Base-by-base conservation (phyloP, 1,140 invertebrate genomes). In the Zophobas morio region DNA sequence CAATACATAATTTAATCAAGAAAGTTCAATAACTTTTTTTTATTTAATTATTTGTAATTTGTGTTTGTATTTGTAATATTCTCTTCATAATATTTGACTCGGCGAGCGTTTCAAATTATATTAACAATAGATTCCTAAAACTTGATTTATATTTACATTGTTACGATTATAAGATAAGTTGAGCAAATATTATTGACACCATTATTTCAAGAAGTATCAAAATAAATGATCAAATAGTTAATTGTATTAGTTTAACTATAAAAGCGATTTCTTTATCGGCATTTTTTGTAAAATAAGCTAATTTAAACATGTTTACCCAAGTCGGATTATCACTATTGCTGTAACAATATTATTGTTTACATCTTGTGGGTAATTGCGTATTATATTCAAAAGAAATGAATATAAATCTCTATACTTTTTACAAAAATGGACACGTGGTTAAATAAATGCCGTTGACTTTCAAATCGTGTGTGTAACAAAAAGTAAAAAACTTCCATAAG, bases 21-120 rank as follows among this genome's bases (percentile, higher is more conserved):
- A 8, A 63, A 42, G 60, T 66, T 66, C 60, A 66, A 66, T 66
- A 66, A 66, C 60, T 66, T 57, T 66, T 66, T 66, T 66, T 66
- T 66, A 66, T 32, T 66, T 66, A 66, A 42, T 66, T 66, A 63
- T 63, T 63, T 63, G 57, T 63, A 37, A 63, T 63, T 63, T 2
- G 2, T 63, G 35, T 66, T 66, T 42, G 60, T 66, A 40, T 42
- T 42, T 37, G 56, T 60, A 35, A 51, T 20, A 20, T 20, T 51
- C 49, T 51, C 49, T 4, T 6, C 20, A 39, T 66, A 42, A 46
- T 66, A 66, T 39, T 42, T 39, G 39, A 63, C 57, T 60, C 35
- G 33, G 2, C 4, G 2, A 51, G 6, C 35, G 37, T 42, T 42
- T 66, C 36, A 66, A 8, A 66, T 66, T 42, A 39, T 42, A 66